Evolutionary conservation across 2,113 vertebrate genomes (phyloP), one percentile per base, ranked within the genome.

Genomic region (Zosterops borbonicus): DNA sequence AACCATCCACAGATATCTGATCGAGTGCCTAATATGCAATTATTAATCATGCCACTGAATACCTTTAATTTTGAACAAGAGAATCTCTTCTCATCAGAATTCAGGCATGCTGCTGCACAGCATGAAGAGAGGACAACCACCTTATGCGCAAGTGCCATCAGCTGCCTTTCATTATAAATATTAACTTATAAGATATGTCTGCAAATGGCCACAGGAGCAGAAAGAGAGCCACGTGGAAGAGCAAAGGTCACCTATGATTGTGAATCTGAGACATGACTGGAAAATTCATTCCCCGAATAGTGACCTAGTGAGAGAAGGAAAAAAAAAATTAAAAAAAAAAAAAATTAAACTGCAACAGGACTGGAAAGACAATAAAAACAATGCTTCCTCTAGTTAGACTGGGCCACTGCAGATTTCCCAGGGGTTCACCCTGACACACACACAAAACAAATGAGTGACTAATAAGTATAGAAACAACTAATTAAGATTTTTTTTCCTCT

Each of bases 121-220:
- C 85, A 60, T 31, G 42, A 80, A 46, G 42, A 88, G 58, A 90
- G 29, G 79, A 92, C 76, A 93, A 41, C 28, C 33, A 81, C 49
- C 83, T 95, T n/a, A 59, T 15, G 37, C 56, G 60, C 60, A 83
- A 93, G 85, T 49, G 79, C 68, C 82, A 92, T 67, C 63, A 74
- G 67, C 13, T 77, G 64, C 47, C 82, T 92, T 95, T 92, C 79
- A 88, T 93, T 88, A 90, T 83, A 94, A 83, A 96, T 86, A 96
- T 87, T 79, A 88, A 92, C 79, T 80, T 91, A 60, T 11, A 75
- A 82, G 78, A 79, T 31, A 65, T 20, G 7, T 91, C 87, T 91
- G 52, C 31, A 88, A 91, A 83, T 59, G 60, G 88, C 53, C 87
- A 95, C 39, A 52, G 75, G 83, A 95, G 87, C 79, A 91, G 85